Base-by-base conservation (phyloP, 2,888 invertebrate species). In the Drosophila pseudotalamancana region DNA sequence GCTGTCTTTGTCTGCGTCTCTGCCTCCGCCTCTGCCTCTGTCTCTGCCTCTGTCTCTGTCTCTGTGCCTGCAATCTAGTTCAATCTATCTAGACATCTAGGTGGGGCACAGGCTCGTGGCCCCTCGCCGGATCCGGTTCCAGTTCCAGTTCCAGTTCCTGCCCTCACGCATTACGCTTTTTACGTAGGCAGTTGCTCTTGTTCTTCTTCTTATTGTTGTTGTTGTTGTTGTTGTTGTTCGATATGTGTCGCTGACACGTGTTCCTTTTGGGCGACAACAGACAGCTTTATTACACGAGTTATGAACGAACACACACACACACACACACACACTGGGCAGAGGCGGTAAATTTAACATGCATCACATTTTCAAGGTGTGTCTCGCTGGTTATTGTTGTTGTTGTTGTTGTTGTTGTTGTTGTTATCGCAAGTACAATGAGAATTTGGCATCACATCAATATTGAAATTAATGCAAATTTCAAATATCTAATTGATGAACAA, bases 241-340 rank as follows among this genome's bases (percentile, higher is more conserved):
- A 75, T 76, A 74, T 72, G 86, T 85, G 88, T 86, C 87, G 88
- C 71, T 80, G 86, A 82, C 88, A 80, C 83, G 72, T 75, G 72
- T 77, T 80, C 72, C 51, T 69, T 71, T 69, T 55, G 64, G 71
- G 65, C 76, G 79, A 76, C 77, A 76, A 73, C 77, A 75, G 76
- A 55, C 76, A 67, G 69, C 65, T 63, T 71, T 74, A 73, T 74
- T 73, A 71, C 73, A 74, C 74, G 71, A 74, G 73, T 70, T 74
- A 73, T 72, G 69, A 64, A 70, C 71, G 70, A 51, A 77, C 37
- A 63, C 27, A 40, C 4, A 56, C 43, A 34, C 25, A 64, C 25
- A 50, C 23, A 42, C 16, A 45, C 32, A 49, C 46, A 35, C 29
- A 35, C 16, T 16, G 40, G 21, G 45, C 32, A 31, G 35, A 48